Base-by-base conservation (phyloP, 2,113 vertebrate species). In the Platanista minor region DNA sequence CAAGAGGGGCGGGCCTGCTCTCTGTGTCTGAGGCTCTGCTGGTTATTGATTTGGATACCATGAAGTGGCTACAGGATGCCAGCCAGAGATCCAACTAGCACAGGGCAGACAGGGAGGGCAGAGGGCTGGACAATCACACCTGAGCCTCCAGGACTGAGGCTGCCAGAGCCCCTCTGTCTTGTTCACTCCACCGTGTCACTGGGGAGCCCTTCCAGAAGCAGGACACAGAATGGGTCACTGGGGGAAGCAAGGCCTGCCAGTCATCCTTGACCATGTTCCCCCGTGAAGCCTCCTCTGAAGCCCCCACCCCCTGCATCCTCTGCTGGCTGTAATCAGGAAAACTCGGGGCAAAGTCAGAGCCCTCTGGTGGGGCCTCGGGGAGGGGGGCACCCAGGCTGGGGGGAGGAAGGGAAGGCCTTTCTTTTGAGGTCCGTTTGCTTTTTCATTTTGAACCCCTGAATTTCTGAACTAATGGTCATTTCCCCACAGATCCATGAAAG, bases 111-210 rank as follows among this genome's bases (percentile, higher is more conserved):
- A 29, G 8, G 4, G n/a, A 23, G 27, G 31, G 5, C 36, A 23
- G n/a, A 27, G 2, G 6, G 11, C 21, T 0, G 4, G 66, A 12
- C 6, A 17, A 8, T 57, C 87, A n/a, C 4, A 0, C 15, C 5
- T 9, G 33, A 61, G 20, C 57, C 25, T 8, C 27, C 41, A 7
- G 74, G 31, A 46, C 74, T 77, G 31, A 52, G 6, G 71, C n/a
- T 43, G 57, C 46, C 39, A 11, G 10, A 36, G 5, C 12, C 52
- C 66, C 27, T 46, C 41, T 36, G 33, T 9, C 33, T 59, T 36
- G 18, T 39, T 49, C 33, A 8, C 62, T 33, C 36, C 0, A 0
- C 17, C 43, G 66, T 43, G 9, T 80, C 1, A 1, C 27, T 52
- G 81, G 74, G 6, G 36, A 66, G 23, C 17, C 43, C 4, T 33